Evolutionary conservation across 1,140 invertebrate genomes (phyloP).

Genomic region (Brachionus rubens): DNA sequence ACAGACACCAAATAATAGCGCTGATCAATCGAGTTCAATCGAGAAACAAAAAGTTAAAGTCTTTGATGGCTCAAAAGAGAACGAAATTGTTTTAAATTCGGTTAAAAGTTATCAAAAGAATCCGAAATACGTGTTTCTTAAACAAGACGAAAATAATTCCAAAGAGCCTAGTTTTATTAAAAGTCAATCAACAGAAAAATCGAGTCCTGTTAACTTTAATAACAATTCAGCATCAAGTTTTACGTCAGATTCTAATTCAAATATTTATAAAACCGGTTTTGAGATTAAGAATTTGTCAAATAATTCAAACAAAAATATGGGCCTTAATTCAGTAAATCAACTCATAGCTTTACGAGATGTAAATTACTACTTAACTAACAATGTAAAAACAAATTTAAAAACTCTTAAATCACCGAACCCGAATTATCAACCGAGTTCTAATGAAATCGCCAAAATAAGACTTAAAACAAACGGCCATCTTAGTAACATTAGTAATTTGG

Average conservation of each 20-base stretch:
- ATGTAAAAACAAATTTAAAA: slow-evolving; percentile 4
- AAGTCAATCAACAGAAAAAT: neutral
- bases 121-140: neutral
- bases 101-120: neutral
- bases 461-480: neutral
- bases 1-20: neutral
- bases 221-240: neutral
- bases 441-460: neutral
- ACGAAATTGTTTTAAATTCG: neutral
- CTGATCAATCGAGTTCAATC: too few species aligned
- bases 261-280: slow-evolving; percentile 1
- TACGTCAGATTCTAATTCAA: neutral
- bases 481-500: neutral
- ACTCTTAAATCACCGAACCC: neutral
- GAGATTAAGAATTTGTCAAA: neutral
- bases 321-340: slow-evolving; percentile 19
- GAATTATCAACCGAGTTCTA: neutral
- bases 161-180: slow-evolving; percentile 19
- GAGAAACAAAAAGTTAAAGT: neutral
- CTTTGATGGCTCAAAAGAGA: neutral
- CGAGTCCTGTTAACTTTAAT: neutral
- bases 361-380: slow-evolving; percentile 17
- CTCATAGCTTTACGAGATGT: slow-evolving; percentile 28
- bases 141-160: neutral
- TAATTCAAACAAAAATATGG: neutral